Conservation (phyloP, 2,113 vertebrate species). For the Anas platyrhynchos region DNA sequence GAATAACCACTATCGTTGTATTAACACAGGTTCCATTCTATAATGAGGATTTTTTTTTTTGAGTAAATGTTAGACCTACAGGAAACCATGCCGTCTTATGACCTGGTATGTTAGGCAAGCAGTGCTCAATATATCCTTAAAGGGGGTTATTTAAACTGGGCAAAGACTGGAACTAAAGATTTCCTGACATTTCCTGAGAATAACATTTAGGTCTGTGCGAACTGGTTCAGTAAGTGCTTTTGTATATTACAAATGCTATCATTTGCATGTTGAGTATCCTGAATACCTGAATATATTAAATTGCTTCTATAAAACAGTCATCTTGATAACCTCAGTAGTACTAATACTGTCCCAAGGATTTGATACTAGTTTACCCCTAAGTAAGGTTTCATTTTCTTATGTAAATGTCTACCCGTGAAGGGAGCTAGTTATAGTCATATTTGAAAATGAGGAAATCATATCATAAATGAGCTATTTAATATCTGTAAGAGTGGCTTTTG, state of each 20-base stretch:
- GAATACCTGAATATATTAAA: constrained; percentile 32
- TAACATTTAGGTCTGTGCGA: constrained; percentile 25
- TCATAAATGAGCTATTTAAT: not conserved
- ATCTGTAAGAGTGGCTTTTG: not conserved
- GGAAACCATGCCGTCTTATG: not conserved
- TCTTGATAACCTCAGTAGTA: not conserved
- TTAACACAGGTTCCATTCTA: not conserved
- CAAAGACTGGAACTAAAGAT: constrained; percentile 15
- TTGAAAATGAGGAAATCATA: not conserved
- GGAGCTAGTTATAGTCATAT: not conserved
- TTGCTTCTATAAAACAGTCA: not conserved
- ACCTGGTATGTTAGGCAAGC: not conserved
- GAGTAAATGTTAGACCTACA: not conserved
- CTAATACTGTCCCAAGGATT: not conserved
- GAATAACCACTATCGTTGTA: not conserved
- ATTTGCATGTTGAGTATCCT: not conserved
- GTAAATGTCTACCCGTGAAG: not conserved
- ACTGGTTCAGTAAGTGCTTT: constrained; percentile 47
- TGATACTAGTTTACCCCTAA: not conserved
- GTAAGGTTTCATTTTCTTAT: not conserved
- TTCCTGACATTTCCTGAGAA: constrained; percentile 30
- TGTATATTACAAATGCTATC: not conserved
- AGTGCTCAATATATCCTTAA: not conserved
- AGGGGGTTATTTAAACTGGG: not conserved
- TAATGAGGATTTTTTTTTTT: not conserved